phyloP scores from a whole-genome alignment of 2,888 invertebrate species.

The Campopleginae sp. region DNA sequence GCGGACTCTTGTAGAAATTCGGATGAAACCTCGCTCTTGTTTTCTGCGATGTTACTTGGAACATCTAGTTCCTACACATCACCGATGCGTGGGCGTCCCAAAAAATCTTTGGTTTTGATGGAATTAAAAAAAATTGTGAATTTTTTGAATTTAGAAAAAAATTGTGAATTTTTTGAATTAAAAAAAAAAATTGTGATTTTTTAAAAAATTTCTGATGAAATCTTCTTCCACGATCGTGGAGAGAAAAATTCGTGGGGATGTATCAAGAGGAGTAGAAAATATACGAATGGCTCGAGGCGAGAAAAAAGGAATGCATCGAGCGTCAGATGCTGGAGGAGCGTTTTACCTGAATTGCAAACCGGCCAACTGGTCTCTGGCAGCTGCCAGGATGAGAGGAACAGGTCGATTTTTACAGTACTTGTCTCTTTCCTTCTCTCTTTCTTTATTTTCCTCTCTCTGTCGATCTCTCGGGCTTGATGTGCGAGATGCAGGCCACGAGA shows the following conservation, averaged over 20 bases:
- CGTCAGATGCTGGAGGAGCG: constrained; percentile 63
- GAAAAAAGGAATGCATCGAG: constrained; percentile 47
- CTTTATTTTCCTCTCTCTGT: constrained; percentile 18
- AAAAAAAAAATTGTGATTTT: constrained; percentile 16
- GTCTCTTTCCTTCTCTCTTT: constrained; percentile 19
- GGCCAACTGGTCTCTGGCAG: constrained; percentile 51
- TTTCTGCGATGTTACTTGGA: constrained; percentile 9
- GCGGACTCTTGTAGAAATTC: neutral
- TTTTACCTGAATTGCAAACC: constrained; percentile 57
- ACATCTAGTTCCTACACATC: neutral
- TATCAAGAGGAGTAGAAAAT: constrained; percentile 25
- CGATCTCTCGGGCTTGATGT: constrained; percentile 43
- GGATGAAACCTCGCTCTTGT: neutral
- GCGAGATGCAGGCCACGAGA: constrained; percentile 79
- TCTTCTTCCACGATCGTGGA: neutral
- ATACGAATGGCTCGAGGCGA: constrained; percentile 26
- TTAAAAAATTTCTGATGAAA: neutral
- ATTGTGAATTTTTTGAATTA: constrained; percentile 7
- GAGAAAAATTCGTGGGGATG: neutral
- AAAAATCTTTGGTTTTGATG: neutral
- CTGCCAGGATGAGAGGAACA: constrained; percentile 51
- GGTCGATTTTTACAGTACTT: constrained; percentile 58
- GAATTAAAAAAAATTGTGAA: neutral
- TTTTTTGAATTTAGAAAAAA: neutral
- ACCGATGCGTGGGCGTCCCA: neutral